phyloP scores from a whole-genome alignment of 2,888 invertebrate species.

The Sphaerophoria rueppellii region DNA sequence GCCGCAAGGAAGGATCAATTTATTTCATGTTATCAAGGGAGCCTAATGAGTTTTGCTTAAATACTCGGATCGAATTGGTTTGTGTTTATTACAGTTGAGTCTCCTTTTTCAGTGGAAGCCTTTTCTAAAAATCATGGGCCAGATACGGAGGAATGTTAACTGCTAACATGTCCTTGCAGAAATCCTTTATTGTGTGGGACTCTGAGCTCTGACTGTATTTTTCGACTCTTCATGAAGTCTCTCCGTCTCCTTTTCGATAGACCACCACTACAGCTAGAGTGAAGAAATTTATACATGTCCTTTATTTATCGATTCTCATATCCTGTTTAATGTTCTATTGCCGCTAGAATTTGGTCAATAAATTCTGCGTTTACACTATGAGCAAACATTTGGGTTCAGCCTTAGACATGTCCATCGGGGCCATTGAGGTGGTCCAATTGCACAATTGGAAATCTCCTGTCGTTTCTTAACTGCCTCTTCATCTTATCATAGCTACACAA shows the following conservation, averaged over 20 bases:
- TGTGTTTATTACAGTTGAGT: conserved; percentile 1
- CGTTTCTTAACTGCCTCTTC: conserved; percentile 36
- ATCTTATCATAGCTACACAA: conserved; percentile 13
- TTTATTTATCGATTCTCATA: conserved; percentile 73
- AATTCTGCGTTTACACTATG: conserved; percentile 71
- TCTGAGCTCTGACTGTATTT: not conserved
- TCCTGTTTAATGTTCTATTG: conserved; percentile 72
- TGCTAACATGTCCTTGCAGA: too few relatives aligned
- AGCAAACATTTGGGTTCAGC: conserved; percentile 71
- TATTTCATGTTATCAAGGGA: conserved; percentile 71
- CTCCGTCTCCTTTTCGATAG: conserved; percentile 20
- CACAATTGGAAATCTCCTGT: conserved; percentile 30
- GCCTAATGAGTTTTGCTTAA: conserved; percentile 68
- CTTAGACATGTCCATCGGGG: conserved; percentile 69
- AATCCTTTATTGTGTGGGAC: too few relatives aligned
- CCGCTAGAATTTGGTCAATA: conserved; percentile 73
- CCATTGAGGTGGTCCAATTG: conserved; percentile 63
- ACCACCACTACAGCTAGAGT: not conserved
- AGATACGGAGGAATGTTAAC: too few relatives aligned
- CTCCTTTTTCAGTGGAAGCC: not conserved
- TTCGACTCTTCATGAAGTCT: not conserved
- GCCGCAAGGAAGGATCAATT: conserved; percentile 71
- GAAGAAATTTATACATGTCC: conserved; percentile 65
- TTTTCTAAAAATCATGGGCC: too few relatives aligned
- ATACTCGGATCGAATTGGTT: conserved; percentile 36